Evolutionary conservation across 2,888 invertebrate species (phyloP).

Genomic region (Diarsia mendica): DNA sequence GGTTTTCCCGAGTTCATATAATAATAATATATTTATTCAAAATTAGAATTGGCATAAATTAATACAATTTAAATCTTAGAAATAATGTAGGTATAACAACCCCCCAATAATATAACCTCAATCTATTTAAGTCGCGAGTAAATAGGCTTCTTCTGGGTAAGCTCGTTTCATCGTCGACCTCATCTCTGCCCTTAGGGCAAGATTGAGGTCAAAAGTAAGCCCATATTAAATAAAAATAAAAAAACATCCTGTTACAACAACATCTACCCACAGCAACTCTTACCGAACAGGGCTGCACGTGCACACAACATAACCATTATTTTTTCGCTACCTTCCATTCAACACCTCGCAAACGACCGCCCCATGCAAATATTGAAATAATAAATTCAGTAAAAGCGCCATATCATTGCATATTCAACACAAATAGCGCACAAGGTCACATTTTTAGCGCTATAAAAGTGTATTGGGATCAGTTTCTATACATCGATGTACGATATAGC

Average conservation of each 20-base stretch:
- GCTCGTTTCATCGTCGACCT: too few species aligned
- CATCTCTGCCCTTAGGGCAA: too few species aligned
- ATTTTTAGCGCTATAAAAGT: conserved; percentile 61
- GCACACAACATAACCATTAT: conserved; percentile 9
- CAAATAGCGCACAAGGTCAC: conserved; percentile 57
- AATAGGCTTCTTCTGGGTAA: too few species aligned
- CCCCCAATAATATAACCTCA: too few species aligned
- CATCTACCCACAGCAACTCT: not conserved
- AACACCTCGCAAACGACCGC: conserved; percentile 15
- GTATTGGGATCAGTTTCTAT: conserved; percentile 58
- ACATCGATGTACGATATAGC: conserved; percentile 49
- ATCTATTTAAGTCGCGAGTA: too few species aligned
- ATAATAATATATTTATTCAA: too few species aligned
- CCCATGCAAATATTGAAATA: conserved; percentile 60
- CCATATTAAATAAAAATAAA: too few species aligned
- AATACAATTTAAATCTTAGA: too few species aligned
- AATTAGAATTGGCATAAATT: too few species aligned
- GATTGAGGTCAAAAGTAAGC: too few species aligned
- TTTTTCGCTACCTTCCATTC: conserved; percentile 21
- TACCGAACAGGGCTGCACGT: not conserved
- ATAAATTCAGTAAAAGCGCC: conserved; percentile 52
- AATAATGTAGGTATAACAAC: too few species aligned
- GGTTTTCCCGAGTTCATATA: too few species aligned
- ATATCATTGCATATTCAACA: conserved; percentile 63
- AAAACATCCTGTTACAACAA: not conserved